Percentiles rank a stretch among this genome's conserved stretches.
These are phyloP conservation scores for Cantharis rufa DNA, from an alignment of 2,888 invertebrate species.

Conservation along the genomic window DNA sequence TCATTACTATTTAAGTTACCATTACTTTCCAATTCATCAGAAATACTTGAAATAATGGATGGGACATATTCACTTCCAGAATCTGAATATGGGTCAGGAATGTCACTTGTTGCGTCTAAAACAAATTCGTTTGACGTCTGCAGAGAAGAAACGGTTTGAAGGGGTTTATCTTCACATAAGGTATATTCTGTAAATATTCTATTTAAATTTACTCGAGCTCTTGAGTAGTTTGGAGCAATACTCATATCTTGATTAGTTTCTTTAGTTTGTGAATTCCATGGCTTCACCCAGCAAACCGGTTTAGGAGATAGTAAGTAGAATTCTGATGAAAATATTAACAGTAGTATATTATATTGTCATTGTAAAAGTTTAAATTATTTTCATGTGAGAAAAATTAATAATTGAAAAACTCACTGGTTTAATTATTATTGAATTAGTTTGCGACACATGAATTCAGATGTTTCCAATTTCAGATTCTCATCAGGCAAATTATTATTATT, in stretches of 20 bases:
- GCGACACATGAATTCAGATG: no score
- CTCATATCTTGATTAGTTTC: no score
- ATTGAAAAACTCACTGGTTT: no score
- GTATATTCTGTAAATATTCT: neutral
- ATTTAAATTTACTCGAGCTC: neutral
- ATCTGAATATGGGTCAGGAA: neutral
- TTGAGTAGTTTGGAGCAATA: neutral
- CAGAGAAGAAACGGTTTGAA: no score
- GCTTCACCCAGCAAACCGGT: neutral
- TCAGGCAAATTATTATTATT: no score
- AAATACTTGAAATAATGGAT: neutral
- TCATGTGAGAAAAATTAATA: no score
- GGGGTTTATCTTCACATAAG: neutral
- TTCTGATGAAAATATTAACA: no score
- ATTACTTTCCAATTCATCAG: neutral
- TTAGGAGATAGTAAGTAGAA: neutral
- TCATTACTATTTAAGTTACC: neutral
- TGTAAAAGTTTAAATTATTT: no score
- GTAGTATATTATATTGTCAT: no score
- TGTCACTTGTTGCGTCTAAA: no score
- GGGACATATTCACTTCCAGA: neutral
- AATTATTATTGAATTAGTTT: no score
- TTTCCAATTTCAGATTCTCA: no score
- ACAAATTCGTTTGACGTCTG: neutral
- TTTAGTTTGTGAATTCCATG: neutral